Evolutionary conservation across 2,888 invertebrate species (phyloP), one percentile per base, ranked within the genome.

Genomic region (Tenthredo notha): DNA sequence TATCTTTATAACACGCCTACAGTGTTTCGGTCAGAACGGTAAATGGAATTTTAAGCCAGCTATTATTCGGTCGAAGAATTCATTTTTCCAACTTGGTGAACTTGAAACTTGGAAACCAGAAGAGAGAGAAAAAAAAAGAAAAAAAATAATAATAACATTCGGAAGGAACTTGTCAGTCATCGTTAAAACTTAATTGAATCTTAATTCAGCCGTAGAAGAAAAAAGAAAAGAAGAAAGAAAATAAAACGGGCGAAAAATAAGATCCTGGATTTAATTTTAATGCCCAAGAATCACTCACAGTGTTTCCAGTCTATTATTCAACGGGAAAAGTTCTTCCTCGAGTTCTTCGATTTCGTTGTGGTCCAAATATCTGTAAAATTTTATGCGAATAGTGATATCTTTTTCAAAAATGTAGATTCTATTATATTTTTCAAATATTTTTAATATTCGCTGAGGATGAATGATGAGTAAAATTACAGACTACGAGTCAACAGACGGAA

Each of bases 331-430:
- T 87, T 93, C 89, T 40, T 89, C 90, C 40, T 94, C 93, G 85
- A 94, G 88, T 50, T 88, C 88, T 84, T 90, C 89, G 85, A 94
- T 90, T 87, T 92, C 91, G 89, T 94, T 94, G 90, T 94, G 94
- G 89, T 94, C 94, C 91, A 94, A 90, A 90, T 94, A 93, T 86
- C 94, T 94, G 89, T 86, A 88, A 89, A 87, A 87, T 77, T 77
- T 6, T 77, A 7, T 29, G 33, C 29, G 9, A 29, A 37, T 37
- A 7, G 37, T 7, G 37, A 37, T 6, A 37, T 37, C 37, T 37
- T 37, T n/a, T n/a, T n/a, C n/a, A n/a, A 18, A 61, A 15, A 25
- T 61, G 15, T 18, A 12, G 2, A 0, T 33, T 67, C 15, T 33
- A 67, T 67, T 67, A 12, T 67, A 12, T 33, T 33, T 15, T 6